These are phyloP conservation scores for Decapterus maruadsi DNA, from an alignment of 2,797 vertebrate species.

Conservation along the genomic window DNA sequence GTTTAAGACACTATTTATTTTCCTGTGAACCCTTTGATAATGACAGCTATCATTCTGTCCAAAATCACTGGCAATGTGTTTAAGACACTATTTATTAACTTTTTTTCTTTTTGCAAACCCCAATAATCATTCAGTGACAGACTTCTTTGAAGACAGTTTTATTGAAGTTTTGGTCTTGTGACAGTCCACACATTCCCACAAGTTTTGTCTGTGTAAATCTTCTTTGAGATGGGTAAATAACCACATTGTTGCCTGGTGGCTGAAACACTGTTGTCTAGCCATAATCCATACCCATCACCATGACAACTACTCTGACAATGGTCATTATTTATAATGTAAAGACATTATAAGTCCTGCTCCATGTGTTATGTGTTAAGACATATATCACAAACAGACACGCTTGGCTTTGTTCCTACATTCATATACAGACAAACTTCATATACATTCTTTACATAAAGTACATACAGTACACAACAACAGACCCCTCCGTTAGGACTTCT, in stretches of 20 bases:
- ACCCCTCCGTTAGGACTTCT: constrained; percentile 4
- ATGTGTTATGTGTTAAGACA: constrained; percentile 2
- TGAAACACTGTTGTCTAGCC: background rate
- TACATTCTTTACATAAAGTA: constrained; percentile 61
- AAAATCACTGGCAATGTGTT: no score
- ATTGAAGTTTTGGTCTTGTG: constrained; percentile 57
- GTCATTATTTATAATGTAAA: background rate
- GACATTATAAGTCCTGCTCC: constrained; percentile 11
- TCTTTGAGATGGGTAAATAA: constrained; percentile 14
- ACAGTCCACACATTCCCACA: constrained; percentile 25
- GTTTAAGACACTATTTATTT: no score
- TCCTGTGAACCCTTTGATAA: no score
- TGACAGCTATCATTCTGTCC: no score
- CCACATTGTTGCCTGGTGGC: background rate
- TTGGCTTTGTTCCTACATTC: constrained; percentile 55
- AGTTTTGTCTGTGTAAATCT: background rate
- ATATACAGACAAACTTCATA: constrained; percentile 58
- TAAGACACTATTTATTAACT: no score
- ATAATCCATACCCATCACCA: background rate
- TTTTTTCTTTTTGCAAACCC: background rate
- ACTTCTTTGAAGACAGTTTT: constrained; percentile 28
- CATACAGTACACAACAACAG: constrained; percentile 20
- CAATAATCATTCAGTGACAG: background rate
- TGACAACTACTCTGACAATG: background rate
- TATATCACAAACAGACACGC: constrained; percentile 26